Base-by-base conservation (phyloP, 1,140 invertebrate species). In the Procambarus virginalis region DNA sequence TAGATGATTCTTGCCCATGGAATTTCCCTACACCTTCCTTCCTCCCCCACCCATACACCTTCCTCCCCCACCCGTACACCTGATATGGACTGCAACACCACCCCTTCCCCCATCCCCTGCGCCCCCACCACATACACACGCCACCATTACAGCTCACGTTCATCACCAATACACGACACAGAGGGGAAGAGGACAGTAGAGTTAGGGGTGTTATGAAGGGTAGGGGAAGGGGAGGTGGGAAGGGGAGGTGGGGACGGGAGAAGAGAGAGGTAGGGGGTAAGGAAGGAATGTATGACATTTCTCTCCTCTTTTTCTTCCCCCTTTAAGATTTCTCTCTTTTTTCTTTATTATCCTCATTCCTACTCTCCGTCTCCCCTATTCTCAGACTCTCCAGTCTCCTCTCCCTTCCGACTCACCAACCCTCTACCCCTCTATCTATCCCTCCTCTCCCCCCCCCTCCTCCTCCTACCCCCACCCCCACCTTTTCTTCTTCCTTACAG, bases 1-100 rank as follows among this genome's bases (percentile, higher is more conserved):
- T 68, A 58, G 58, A 82, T 68, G 80, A 68, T 46, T 82, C 58
- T 82, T 60, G 58, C 80, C 80, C 80, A n/a, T 82, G 80, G 80
- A 22, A 48, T 22, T 17, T 34, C 75, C 12, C 22, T 45, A 5
- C 75, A 14, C 34, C 75, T 45, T 46, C 75, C 34, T 45, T n/a
- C n/a, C n/a, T n/a, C n/a, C 75, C 75, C 12, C 5, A 55, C 51
- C 51, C 0, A 34, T 34, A 34, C 34, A 34, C 34, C 34, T 34
- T 34, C 34, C 2, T 4, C 46, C 20, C 76, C 76, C n/a, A 48
- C 68, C 34, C 9, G 34, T 51, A 75, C 70, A 86, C 73, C 55
- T 76, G 70, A 77, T 22, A 34, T 60, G 55, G 34, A 17, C 14
- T 17, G 22, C 83, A 17, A 34, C 75, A n/a, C 46, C 45, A 48